Percentiles rank a stretch among this genome's conserved stretches.
Evolutionary conservation across 2,888 invertebrate species (phyloP).

Genomic region (Athalia cordata): DNA sequence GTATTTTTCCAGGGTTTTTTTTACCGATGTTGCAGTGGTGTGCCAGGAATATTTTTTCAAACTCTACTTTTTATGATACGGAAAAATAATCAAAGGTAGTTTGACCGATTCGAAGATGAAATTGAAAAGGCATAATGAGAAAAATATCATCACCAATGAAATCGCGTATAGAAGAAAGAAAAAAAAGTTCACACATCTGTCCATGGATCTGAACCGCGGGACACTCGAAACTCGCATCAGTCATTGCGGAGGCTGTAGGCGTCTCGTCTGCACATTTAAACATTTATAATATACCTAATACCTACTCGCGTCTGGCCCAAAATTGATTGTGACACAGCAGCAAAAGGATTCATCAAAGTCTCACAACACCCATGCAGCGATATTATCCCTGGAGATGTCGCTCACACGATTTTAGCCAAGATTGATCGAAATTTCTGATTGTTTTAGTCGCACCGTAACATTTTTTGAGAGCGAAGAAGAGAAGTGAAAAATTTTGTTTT

Average conservation of each 20-base stretch:
- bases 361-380: slow-evolving; percentile 50
- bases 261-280: slow-evolving; percentile 11
- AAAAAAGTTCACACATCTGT: no score
- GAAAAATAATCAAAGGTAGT: no score
- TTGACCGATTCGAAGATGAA: no score
- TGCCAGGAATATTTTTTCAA: no score
- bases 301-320: not conserved
- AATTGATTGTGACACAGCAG: not conserved
- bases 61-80: no score
- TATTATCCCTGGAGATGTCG: not conserved
- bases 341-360: slow-evolving; percentile 58
- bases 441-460: slow-evolving; percentile 53
- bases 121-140: not conserved
- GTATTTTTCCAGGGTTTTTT: not conserved
- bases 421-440: slow-evolving; percentile 58
- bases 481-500: not conserved
- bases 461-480: slow-evolving; percentile 47
- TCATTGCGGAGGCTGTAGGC: no score
- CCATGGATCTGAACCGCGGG: no score
- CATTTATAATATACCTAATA: no score
- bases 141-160: not conserved
- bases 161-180: no score
- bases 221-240: no score
- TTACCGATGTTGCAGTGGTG: not conserved
- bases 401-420: slow-evolving; percentile 47